Evolutionary conservation across 2,113 vertebrate genomes (phyloP).

Genomic region (Leucoraja erinaceus): DNA sequence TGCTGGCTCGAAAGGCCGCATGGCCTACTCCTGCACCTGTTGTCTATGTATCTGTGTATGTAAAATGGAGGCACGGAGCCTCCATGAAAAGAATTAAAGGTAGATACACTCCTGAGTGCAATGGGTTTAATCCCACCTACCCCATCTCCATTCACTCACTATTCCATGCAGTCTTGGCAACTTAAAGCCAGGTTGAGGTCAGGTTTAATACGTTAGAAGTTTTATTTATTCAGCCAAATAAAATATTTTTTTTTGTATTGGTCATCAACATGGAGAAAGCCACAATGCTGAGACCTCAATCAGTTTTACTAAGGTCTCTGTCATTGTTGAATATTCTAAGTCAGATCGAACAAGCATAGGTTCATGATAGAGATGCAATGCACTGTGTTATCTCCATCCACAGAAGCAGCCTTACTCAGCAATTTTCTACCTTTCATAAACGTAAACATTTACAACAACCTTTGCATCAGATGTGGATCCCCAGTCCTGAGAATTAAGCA

Average conservation of each 20-base stretch:
- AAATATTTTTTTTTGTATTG: neutral
- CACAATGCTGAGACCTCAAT: neutral
- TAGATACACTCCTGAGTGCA: no score
- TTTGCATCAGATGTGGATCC: neutral
- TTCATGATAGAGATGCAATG: neutral
- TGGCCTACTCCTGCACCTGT: no score
- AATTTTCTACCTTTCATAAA: neutral
- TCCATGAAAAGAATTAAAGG: no score
- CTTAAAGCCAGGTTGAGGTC: no score
- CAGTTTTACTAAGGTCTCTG: neutral
- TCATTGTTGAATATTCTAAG: neutral
- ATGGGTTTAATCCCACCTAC: no score
- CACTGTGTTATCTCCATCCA: neutral
- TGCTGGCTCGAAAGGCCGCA: no score
- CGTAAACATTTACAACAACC: neutral
- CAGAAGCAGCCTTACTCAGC: neutral
- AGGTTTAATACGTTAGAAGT: neutral
- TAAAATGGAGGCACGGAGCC: no score
- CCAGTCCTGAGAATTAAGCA: no score
- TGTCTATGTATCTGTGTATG: no score
- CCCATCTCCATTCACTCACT: no score
- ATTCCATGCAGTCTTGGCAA: no score
- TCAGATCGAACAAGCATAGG: neutral
- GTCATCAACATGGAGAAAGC: neutral
- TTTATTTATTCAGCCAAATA: neutral